Base-by-base conservation (phyloP, 2,113 vertebrate genomes). In the Herpetotheres cachinnans region DNA sequence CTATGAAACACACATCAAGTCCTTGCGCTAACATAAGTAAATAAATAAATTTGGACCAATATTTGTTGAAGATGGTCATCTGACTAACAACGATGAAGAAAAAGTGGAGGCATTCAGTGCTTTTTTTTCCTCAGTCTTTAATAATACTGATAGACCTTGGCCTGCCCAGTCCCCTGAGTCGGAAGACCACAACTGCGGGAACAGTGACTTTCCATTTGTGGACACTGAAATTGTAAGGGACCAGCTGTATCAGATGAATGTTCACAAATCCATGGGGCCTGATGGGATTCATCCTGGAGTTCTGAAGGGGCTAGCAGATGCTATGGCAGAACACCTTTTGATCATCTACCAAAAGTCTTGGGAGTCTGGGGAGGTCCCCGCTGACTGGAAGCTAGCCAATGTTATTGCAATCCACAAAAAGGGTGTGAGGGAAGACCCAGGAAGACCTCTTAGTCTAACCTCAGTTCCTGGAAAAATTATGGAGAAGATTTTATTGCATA, bases 41-140 rank as follows among this genome's bases (percentile, higher is more conserved):
- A 54, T 55, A 29, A 59, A 54, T 50, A 70, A 65, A 56, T 80
- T 67, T 62, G 5, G 17, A 63, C 8, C 0, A 3, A 27, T 55
- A 42, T 3, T 55, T 50, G 24, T n/a, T 55, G 69, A 69, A 47
- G 26, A 54, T 15, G 4, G 2, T 54, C 22, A 27, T 27, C 34
- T 52, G 44, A 61, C 18, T 54, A 71, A 79, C 4, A n/a, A 4
- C 24, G 10, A 8, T 73, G 22, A 36, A 61, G 25, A 38, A 79
- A 36, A 74, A 24, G 9, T 3, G 1, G 6, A 16, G 21, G 3
- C 1, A 46, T 36, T 56, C 7, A 36, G 4, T 40, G 13, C 0
- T 7, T 20, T 16, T 71, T 66, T 59, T 10, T 2, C 10, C 7
- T 44, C 20, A 32, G 17, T 61, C 32, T 46, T 72, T 38, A 67